Evolutionary conservation across 1,140 invertebrate genomes (phyloP).

Genomic region (Cryptotermes secundus): DNA sequence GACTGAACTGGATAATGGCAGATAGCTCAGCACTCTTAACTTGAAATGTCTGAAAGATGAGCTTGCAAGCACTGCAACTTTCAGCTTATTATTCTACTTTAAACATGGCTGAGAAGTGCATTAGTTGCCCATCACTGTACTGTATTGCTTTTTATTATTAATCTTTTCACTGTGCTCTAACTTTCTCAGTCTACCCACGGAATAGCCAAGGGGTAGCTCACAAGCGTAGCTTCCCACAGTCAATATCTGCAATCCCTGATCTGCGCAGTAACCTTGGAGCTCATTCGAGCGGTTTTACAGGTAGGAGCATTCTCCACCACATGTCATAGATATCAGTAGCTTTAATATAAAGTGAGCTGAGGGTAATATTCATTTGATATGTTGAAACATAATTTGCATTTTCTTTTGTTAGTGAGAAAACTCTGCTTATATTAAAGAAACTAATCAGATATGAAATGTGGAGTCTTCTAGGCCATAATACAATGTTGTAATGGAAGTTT

Average conservation of each 20-base stretch:
- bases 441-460: too few species aligned
- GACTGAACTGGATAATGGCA: slow-evolving; percentile 34
- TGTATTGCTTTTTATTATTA: slow-evolving; percentile 30
- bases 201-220: slow-evolving; percentile 83
- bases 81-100: not conserved
- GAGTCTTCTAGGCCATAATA: too few species aligned
- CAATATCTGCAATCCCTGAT: slow-evolving; percentile 77
- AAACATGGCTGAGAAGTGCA: not conserved
- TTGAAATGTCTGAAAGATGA: not conserved
- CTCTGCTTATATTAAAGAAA: too few species aligned
- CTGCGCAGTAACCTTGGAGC: slow-evolving; percentile 64
- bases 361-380: not conserved
- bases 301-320: slow-evolving; percentile 31
- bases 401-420: too few species aligned
- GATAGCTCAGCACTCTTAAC: not conserved
- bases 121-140: slow-evolving; percentile 28
- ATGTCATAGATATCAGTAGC: not conserved
- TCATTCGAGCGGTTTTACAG: slow-evolving; percentile 36
- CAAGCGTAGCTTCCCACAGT: slow-evolving; percentile 76
- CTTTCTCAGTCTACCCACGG: slow-evolving; percentile 48
- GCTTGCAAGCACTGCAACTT: not conserved
- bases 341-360: not conserved
- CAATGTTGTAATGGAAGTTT: too few species aligned
- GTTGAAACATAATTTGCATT: not conserved
- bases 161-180: slow-evolving; percentile 30